A percentile compares a stretch with the other conserved stretches of the same genome.
These are phyloP conservation scores for Notodromas monacha DNA, from an alignment of 2,888 invertebrate genomes.

Conservation along the genomic window DNA sequence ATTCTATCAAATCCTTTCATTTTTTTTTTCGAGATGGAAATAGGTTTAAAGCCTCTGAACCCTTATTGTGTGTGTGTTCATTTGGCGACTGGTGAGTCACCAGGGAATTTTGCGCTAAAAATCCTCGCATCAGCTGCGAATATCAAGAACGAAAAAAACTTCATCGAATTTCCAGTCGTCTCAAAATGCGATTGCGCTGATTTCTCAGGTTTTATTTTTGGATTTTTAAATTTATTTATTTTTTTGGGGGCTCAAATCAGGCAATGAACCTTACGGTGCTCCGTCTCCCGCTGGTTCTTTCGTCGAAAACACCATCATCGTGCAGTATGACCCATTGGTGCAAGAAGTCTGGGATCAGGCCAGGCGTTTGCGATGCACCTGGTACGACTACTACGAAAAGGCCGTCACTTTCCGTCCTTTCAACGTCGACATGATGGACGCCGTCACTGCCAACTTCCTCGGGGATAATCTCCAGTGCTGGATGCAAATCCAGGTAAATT, in stretches of 20 bases:
- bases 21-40: too few relatives aligned
- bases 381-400: constrained; percentile 87
- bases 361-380: constrained; percentile 59
- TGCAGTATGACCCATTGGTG: constrained; percentile 67
- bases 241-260: too few relatives aligned
- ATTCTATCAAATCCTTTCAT: too few relatives aligned
- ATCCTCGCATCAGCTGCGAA: too few relatives aligned
- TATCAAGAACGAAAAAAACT: too few relatives aligned
- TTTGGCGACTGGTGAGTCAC: too few relatives aligned
- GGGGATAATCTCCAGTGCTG: constrained; percentile 82
- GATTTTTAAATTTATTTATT: too few relatives aligned
- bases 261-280: constrained; percentile 31
- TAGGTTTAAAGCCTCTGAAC: too few relatives aligned
- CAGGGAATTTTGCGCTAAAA: too few relatives aligned
- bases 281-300: constrained; percentile 70
- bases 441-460: constrained; percentile 73
- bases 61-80: too few relatives aligned
- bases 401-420: constrained; percentile 75
- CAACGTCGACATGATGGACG: constrained; percentile 74
- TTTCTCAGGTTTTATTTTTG: too few relatives aligned
- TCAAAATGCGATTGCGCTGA: constrained; percentile 8
- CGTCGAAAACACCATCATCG: constrained; percentile 68
- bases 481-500: constrained; percentile 74
- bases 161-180: too few relatives aligned
- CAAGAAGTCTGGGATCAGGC: constrained; percentile 83